These are phyloP conservation scores for Anticlea derivata DNA, from an alignment of 2,888 invertebrate species.

Conservation along the genomic window DNA sequence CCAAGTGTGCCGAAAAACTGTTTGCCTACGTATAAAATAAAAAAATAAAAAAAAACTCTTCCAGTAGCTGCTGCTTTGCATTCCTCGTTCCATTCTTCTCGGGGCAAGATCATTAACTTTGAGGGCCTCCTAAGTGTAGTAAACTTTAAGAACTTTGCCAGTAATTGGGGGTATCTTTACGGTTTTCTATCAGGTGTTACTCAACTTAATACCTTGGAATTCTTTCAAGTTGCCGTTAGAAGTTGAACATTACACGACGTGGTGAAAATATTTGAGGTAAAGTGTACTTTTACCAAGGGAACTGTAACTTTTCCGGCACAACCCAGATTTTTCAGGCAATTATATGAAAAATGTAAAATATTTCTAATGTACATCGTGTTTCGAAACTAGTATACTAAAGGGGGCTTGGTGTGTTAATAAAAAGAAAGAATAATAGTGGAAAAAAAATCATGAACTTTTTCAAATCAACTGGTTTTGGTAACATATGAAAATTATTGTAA, in stretches of 20 bases:
- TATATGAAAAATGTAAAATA: no score
- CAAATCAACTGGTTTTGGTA: no score
- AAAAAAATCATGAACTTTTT: no score
- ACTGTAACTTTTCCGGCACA: not conserved
- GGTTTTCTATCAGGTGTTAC: slow-evolving; percentile 51
- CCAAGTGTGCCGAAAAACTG: no score
- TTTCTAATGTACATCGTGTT: no score
- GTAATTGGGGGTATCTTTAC: slow-evolving; percentile 56
- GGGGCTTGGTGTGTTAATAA: no score
- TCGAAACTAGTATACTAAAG: no score
- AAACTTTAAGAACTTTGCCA: slow-evolving; percentile 57
- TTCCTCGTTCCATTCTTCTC: slow-evolving; percentile 42
- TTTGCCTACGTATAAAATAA: no score
- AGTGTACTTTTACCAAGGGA: not conserved
- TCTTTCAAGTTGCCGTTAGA: slow-evolving; percentile 31
- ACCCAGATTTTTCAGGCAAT: no score
- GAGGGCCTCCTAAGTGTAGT: slow-evolving; percentile 50
- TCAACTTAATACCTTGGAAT: slow-evolving; percentile 44
- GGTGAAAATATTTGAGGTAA: slow-evolving; percentile 14
- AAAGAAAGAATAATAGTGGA: no score
- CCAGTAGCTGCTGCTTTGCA: slow-evolving; percentile 16
- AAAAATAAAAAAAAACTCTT: no score
- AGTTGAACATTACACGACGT: slow-evolving; percentile 26
- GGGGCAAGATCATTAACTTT: slow-evolving; percentile 54
- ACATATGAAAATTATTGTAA: no score